Evolutionary conservation across 2,797 vertebrate genomes (phyloP).

Genomic region (Phoeniculus purpureus): DNA sequence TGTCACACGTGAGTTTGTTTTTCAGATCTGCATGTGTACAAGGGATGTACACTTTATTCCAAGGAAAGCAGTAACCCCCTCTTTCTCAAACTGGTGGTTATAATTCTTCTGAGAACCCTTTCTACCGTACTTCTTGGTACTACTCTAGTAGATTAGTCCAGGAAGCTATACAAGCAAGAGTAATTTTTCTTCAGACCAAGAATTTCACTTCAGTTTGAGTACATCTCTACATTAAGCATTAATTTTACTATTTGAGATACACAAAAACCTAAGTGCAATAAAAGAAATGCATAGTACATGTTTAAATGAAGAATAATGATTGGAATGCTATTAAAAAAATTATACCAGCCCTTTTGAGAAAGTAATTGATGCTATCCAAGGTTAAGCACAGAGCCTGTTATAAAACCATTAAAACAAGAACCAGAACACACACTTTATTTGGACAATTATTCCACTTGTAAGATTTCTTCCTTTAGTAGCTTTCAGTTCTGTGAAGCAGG

Average conservation of each 20-base stretch:
- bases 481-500: background rate
- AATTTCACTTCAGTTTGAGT: background rate
- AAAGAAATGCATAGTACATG: background rate
- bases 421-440: background rate
- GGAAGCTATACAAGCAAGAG: background rate
- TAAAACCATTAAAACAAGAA: background rate
- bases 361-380: background rate
- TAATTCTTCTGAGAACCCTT: background rate
- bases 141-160: background rate
- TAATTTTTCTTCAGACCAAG: background rate
- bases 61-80: background rate
- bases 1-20: accelerated
- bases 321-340: background rate
- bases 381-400: background rate
- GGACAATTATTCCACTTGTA: background rate
- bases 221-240: background rate
- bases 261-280: background rate
- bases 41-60: background rate
- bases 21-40: background rate
- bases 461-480: background rate
- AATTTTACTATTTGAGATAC: background rate
- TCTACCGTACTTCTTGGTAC: background rate
- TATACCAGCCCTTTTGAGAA: background rate
- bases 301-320: background rate
- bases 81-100: background rate